Evolutionary conservation across 2,113 vertebrate species (phyloP).

Genomic region (Tetrax tetrax): DNA sequence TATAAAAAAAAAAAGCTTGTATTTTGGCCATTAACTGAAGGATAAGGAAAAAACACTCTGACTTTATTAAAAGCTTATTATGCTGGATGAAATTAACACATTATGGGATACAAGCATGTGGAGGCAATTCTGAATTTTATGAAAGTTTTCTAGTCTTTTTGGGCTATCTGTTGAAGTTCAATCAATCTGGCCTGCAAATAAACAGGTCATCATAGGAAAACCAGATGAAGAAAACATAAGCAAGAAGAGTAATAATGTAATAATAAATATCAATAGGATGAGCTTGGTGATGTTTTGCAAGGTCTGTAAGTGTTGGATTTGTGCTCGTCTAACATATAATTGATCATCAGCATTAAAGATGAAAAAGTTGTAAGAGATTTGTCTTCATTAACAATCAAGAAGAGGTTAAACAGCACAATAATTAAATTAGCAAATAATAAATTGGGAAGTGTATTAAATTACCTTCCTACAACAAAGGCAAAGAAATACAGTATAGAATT

Average conservation of each 20-base stretch:
- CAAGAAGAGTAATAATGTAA: background rate
- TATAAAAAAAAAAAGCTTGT: background rate
- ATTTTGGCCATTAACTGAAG: background rate
- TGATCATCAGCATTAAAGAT: background rate
- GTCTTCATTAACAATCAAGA: constrained; percentile 42
- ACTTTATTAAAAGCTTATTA: background rate
- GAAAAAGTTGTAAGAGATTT: background rate
- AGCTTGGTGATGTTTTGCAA: background rate
- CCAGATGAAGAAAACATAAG: background rate
- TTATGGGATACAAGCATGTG: background rate
- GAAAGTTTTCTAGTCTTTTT: background rate
- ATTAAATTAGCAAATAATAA: constrained; percentile 60
- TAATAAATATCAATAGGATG: background rate
- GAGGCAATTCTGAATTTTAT: background rate
- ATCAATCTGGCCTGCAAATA: background rate
- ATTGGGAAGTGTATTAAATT: constrained; percentile 7
- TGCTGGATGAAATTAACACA: background rate
- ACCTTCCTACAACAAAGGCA: constrained; percentile 1
- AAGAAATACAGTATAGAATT: background rate
- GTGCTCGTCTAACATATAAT: background rate
- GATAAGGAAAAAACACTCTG: background rate
- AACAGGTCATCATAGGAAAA: background rate
- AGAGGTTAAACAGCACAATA: constrained; percentile 39
- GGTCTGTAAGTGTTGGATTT: background rate
- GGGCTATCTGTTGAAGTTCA: background rate